A percentile compares a stretch with the other conserved stretches of the same genome.
Evolutionary conservation across 2,113 vertebrate species (phyloP).

Genomic region (Mesembrinibis cayennensis): DNA sequence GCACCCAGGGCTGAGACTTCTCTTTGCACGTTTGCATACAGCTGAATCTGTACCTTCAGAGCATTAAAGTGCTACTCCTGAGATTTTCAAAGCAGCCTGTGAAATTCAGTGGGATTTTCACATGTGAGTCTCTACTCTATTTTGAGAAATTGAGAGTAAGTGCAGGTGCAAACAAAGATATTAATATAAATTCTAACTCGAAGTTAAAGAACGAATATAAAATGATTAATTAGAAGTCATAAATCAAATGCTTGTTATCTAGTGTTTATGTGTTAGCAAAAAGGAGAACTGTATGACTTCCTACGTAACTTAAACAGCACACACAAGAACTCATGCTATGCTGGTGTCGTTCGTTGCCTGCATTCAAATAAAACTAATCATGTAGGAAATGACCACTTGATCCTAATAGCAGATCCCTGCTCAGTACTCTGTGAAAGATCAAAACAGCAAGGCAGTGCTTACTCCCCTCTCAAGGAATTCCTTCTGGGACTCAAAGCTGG

Average conservation of each 20-base stretch:
- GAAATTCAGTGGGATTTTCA: slow-evolving; percentile 32
- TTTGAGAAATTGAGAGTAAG: slow-evolving; percentile 24
- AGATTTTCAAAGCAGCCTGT: slow-evolving; percentile 20
- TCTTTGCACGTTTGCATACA: slow-evolving; percentile 30
- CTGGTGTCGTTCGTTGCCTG: not conserved
- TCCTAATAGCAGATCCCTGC: not conserved
- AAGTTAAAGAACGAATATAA: not conserved
- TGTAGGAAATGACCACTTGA: slow-evolving; percentile 1
- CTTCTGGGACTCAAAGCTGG: not conserved
- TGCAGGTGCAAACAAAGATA: slow-evolving; percentile 3
- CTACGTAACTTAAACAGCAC: not conserved
- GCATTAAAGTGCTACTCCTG: not conserved
- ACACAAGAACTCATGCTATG: not conserved
- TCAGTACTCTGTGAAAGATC: not conserved
- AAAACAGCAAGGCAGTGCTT: not conserved
- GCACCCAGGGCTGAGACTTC: not conserved
- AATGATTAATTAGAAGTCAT: not conserved
- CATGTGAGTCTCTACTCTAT: not conserved
- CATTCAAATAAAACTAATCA: not conserved
- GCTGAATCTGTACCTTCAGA: slow-evolving; percentile 24
- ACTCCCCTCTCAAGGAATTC: not conserved
- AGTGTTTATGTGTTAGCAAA: not conserved
- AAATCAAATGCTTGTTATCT: not conserved
- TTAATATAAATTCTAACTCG: not conserved
- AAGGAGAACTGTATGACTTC: not conserved